These are phyloP conservation scores for Tortricodes alternella DNA, from an alignment of 2,888 invertebrate species.

Conservation along the genomic window DNA sequence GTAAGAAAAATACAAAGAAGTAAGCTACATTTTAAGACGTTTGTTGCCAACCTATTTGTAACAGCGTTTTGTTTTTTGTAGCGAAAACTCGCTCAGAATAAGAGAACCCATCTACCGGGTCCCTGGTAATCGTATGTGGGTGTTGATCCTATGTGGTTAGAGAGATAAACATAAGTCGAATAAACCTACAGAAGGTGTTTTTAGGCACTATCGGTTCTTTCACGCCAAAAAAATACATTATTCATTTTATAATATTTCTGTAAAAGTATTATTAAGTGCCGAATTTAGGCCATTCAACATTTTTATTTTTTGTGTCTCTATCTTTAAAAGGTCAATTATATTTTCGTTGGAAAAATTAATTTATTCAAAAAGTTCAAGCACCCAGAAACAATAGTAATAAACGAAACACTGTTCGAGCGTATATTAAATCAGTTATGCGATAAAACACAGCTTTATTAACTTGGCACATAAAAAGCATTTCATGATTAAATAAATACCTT, in stretches of 20 bases:
- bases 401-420: background rate
- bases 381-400: background rate
- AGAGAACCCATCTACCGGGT: too few species aligned
- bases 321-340: background rate
- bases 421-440: conserved; percentile 5
- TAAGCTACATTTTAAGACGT: too few species aligned
- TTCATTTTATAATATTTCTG: background rate
- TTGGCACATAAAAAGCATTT: conserved; percentile 7
- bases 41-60: too few species aligned
- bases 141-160: too few species aligned
- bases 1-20: too few species aligned
- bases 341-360: background rate
- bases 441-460: conserved; percentile 16
- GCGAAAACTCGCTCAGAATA: too few species aligned
- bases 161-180: too few species aligned
- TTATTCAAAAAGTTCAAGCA: background rate
- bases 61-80: too few species aligned
- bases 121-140: too few species aligned
- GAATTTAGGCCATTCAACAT: background rate
- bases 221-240: too few species aligned
- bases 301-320: background rate
- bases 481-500: conserved; percentile 2
- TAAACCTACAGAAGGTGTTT: too few species aligned
- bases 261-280: background rate
- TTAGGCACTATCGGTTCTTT: too few species aligned